Conservation (phyloP, 2,113 vertebrate genomes). For the Entosphenus tridentatus region DNA sequence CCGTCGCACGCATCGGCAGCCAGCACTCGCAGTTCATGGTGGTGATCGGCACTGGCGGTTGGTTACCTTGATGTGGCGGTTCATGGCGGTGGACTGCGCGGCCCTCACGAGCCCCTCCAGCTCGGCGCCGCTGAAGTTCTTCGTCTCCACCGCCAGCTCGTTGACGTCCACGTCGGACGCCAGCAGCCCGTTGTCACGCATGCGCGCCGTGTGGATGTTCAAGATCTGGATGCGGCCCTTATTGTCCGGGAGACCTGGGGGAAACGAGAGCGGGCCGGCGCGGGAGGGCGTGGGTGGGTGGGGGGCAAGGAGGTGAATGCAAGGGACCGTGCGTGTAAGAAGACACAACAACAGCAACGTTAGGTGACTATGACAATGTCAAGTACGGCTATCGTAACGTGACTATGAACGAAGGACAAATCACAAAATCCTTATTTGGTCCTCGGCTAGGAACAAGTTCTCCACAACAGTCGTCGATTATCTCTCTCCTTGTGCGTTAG, state of each 20-base stretch:
- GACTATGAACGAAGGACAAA: too few relatives aligned
- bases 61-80: constrained; percentile 76
- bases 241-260: constrained; percentile 61
- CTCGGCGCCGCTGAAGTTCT: constrained; percentile 88
- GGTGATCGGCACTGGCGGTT: too few relatives aligned
- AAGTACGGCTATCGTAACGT: too few relatives aligned
- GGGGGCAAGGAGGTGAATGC: not conserved
- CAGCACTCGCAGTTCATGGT: too few relatives aligned
- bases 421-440: too few relatives aligned
- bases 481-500: too few relatives aligned
- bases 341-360: not conserved
- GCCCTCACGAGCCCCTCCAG: constrained; percentile 76
- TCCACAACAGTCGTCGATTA: too few relatives aligned
- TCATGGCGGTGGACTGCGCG: constrained; percentile 90
- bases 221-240: constrained; percentile 71
- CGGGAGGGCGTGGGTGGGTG: not conserved
- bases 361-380: not conserved
- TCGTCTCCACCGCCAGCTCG: constrained; percentile 64
- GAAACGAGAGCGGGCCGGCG: not conserved
- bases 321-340: not conserved
- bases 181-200: constrained; percentile 55
- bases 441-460: too few relatives aligned
- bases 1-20: too few relatives aligned
- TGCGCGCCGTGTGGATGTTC: constrained; percentile 64
- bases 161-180: constrained; percentile 39